These are phyloP conservation scores for Smithornis capensis DNA, from an alignment of 2,113 vertebrate genomes.

Conservation along the genomic window DNA sequence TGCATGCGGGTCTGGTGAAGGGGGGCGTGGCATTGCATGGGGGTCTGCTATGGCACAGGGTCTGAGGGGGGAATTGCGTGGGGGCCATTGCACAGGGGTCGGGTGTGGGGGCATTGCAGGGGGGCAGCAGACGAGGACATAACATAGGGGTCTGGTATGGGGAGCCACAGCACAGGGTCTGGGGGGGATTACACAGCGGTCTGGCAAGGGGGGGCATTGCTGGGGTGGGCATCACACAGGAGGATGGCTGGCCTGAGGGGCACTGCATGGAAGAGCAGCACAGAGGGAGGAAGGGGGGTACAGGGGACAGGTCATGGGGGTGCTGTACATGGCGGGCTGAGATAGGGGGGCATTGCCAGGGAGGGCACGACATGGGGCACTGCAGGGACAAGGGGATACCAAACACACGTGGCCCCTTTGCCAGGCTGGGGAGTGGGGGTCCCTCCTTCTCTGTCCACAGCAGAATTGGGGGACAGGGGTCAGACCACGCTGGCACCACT, in stretches of 20 bases:
- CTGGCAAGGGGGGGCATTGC: background rate
- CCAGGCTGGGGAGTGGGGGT: background rate
- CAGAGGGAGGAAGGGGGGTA: background rate
- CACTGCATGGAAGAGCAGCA: background rate
- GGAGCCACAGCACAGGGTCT: background rate
- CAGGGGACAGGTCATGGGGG: too few species aligned
- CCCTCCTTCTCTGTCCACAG: background rate
- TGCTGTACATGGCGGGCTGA: background rate
- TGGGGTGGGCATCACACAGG: background rate
- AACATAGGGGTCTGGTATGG: background rate
- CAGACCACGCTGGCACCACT: background rate
- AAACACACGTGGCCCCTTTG: accelerated
- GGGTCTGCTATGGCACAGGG: too few species aligned
- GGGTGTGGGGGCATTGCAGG: background rate
- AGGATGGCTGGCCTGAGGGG: background rate
- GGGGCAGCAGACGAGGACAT: too few species aligned
- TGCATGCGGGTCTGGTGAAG: too few species aligned
- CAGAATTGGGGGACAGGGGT: too few species aligned
- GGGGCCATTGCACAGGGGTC: background rate
- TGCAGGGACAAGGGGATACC: background rate
- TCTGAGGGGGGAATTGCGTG: too few species aligned
- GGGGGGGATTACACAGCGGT: background rate
- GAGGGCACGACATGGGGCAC: background rate
- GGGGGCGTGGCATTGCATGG: too few species aligned
- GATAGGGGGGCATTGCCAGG: background rate